These are phyloP conservation scores for Amphiprion percula DNA, from an alignment of 2,113 vertebrate species.

Conservation along the genomic window DNA sequence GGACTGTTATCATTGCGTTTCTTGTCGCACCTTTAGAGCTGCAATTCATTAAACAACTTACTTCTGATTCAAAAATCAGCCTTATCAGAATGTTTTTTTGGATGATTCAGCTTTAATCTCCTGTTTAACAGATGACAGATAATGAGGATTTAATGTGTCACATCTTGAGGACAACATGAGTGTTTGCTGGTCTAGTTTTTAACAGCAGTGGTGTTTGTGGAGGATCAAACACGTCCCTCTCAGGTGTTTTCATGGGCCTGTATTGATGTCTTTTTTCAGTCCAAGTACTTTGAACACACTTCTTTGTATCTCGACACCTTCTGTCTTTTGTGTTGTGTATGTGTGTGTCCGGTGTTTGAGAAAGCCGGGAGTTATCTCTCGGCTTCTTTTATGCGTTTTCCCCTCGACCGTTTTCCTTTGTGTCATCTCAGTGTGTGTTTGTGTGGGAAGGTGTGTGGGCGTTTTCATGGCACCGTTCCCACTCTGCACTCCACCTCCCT, in stretches of 20 bases:
- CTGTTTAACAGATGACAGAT: too few relatives aligned
- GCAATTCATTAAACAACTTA: neutral
- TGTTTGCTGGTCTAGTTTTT: neutral
- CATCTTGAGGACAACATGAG: too few relatives aligned
- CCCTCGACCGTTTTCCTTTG: constrained; percentile 57
- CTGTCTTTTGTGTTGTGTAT: constrained; percentile 39
- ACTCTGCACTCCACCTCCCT: constrained; percentile 59
- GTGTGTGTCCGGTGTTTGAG: constrained; percentile 36
- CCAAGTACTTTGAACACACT: constrained; percentile 38
- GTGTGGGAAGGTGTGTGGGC: constrained; percentile 66
- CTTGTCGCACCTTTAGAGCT: neutral
- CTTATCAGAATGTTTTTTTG: too few relatives aligned
- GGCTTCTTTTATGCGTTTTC: constrained; percentile 51
- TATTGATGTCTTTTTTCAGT: constrained; percentile 40
- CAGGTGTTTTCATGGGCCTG: constrained; percentile 29
- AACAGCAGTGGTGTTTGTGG: neutral
- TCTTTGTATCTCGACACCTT: constrained; percentile 57
- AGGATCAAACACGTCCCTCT: constrained; percentile 21
- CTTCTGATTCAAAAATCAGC: too few relatives aligned
- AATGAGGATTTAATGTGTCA: too few relatives aligned
- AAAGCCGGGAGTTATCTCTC: constrained; percentile 36
- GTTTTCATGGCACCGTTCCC: constrained; percentile 72
- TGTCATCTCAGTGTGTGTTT: constrained; percentile 37
- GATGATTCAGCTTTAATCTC: too few relatives aligned
- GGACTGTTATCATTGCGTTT: neutral